Percentiles rank a stretch among this genome's conserved stretches.
phyloP scores from a whole-genome alignment of 2,888 invertebrate species.

The Cylindroiulus punctatus region DNA sequence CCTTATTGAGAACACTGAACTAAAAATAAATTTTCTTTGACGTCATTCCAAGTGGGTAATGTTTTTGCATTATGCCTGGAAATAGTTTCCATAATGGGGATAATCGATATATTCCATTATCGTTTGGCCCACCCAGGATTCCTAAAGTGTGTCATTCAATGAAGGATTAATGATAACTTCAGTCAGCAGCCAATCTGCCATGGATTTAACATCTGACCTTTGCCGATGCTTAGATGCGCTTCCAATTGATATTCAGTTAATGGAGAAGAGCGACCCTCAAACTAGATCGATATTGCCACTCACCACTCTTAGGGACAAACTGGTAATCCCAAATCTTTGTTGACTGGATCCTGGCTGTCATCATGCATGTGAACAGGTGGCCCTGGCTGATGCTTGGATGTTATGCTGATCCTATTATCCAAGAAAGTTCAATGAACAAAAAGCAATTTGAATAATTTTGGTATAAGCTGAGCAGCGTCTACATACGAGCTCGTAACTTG shows the following conservation, averaged over 20 bases:
- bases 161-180: background rate
- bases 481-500: too few species aligned
- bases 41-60: background rate
- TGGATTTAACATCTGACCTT: conserved; percentile 14
- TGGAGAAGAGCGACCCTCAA: conserved; percentile 15
- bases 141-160: conserved; percentile 17
- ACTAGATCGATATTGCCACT: conserved; percentile 12
- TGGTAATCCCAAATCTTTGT: background rate
- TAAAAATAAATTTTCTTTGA: background rate
- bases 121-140: background rate
- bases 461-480: too few species aligned
- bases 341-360: background rate
- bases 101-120: conserved; percentile 21
- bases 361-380: background rate
- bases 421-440: background rate
- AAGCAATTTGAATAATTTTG: background rate
- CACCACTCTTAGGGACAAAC: background rate
- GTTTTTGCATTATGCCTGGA: background rate
- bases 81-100: conserved; percentile 5
- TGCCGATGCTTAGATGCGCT: background rate
- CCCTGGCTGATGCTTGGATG: background rate
- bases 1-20: background rate
- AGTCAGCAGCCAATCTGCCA: conserved; percentile 7
- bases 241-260: conserved; percentile 14
- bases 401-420: background rate